These are phyloP conservation scores for Leistus spinibarbis DNA, from an alignment of 2,888 invertebrate species.

Conservation along the genomic window DNA sequence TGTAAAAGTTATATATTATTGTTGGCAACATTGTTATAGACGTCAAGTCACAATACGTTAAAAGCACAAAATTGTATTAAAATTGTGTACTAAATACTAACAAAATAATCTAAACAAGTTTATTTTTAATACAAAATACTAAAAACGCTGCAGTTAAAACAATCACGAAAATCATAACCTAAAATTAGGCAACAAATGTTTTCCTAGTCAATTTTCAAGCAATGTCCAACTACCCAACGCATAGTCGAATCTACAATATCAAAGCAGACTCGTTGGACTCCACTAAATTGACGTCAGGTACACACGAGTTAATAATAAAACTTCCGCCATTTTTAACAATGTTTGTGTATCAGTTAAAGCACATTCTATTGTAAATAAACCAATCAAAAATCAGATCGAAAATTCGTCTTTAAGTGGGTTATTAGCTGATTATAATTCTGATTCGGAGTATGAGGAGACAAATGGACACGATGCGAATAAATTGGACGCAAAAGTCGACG, in stretches of 20 bases:
- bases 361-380: not conserved
- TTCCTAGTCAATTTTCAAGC: not conserved
- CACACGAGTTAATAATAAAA: not conserved
- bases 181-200: too few species aligned
- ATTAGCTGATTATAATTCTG: constrained; percentile 34
- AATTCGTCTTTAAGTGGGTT: constrained; percentile 26
- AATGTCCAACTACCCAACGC: constrained; percentile 30
- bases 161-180: too few species aligned
- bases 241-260: constrained; percentile 32
- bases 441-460: constrained; percentile 27
- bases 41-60: too few species aligned
- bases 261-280: constrained; percentile 32
- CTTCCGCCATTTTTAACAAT: not conserved
- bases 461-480: constrained; percentile 19
- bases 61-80: too few species aligned
- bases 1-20: too few species aligned
- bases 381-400: not conserved
- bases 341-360: not conserved
- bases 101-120: too few species aligned
- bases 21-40: too few species aligned
- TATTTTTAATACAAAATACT: too few species aligned
- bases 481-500: constrained; percentile 54
- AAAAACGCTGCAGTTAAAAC: too few species aligned
- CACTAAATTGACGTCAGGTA: constrained; percentile 17
- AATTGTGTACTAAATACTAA: too few species aligned